Percentiles rank a stretch among this genome's conserved stretches.
Conservation (phyloP, 2,797 vertebrate species). For the Hylomyscus alleni region DNA sequence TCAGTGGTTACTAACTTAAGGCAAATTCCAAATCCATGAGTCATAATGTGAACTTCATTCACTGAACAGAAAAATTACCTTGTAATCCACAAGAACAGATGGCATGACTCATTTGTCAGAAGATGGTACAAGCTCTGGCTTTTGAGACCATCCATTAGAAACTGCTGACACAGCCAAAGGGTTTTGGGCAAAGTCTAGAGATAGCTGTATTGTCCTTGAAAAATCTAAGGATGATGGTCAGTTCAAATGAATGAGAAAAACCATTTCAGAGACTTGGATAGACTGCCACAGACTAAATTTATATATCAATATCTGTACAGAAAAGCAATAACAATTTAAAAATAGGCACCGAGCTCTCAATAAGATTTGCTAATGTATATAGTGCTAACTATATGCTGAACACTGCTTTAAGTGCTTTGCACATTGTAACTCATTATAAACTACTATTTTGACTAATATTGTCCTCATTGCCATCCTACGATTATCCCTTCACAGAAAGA, state of each 20-base stretch:
- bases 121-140: background rate
- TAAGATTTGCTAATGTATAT: conserved; percentile 47
- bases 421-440: conserved; percentile 49
- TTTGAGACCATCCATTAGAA: background rate
- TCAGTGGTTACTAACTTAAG: conserved; percentile 31
- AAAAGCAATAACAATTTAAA: conserved; percentile 69
- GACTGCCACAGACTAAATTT: conserved; percentile 3
- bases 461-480: conserved; percentile 17
- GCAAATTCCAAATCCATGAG: conserved; percentile 81
- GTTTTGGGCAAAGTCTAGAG: background rate
- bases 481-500: conserved; percentile 5
- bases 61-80: conserved; percentile 83
- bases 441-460: conserved; percentile 32
- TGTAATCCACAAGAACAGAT: conserved; percentile 85
- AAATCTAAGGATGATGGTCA: background rate
- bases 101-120: conserved; percentile 77
- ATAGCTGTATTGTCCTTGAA: background rate
- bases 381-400: conserved; percentile 61
- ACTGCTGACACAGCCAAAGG: background rate
- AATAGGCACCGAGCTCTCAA: conserved; percentile 46
- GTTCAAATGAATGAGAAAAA: background rate
- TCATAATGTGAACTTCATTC: conserved; percentile 78
- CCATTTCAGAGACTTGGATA: background rate
- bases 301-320: conserved; percentile 52
- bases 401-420: conserved; percentile 48